Percentiles rank a stretch among this genome's conserved stretches.
Evolutionary conservation across 2,888 invertebrate species (phyloP).

Genomic region (Dryomyza anilis): DNA sequence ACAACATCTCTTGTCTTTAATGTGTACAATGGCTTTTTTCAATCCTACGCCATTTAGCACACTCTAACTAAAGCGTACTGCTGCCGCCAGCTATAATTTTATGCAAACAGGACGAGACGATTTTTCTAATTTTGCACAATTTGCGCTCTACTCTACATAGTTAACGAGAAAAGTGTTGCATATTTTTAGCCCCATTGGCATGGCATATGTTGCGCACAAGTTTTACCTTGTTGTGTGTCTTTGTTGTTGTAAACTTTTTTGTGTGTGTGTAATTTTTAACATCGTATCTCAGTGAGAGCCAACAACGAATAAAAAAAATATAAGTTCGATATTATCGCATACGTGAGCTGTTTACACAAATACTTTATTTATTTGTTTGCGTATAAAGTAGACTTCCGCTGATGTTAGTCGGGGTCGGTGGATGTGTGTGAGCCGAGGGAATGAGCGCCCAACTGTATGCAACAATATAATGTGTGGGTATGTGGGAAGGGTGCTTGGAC

Average conservation of each 20-base stretch:
- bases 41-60: too few relatives aligned
- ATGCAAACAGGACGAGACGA: background rate
- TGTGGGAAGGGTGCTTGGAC: background rate
- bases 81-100: background rate
- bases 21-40: too few relatives aligned
- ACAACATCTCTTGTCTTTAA: too few relatives aligned
- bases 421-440: background rate
- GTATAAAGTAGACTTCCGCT: conserved; percentile 10
- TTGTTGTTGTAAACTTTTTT: background rate
- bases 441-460: too few relatives aligned
- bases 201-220: background rate
- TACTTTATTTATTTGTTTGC: conserved; percentile 30
- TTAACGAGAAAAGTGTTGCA: background rate
- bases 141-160: background rate
- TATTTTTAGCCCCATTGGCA: background rate
- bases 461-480: too few relatives aligned
- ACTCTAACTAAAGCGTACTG: too few relatives aligned
- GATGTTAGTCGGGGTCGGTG: background rate
- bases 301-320: background rate
- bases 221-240: background rate
- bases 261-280: too few relatives aligned
- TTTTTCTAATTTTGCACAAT: conserved; percentile 4
- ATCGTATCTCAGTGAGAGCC: too few relatives aligned
- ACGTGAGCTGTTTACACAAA: conserved; percentile 52
- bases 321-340: conserved; percentile 49